phyloP scores from a whole-genome alignment of 1,140 invertebrate genomes.

The Trachelipus rathkii region DNA sequence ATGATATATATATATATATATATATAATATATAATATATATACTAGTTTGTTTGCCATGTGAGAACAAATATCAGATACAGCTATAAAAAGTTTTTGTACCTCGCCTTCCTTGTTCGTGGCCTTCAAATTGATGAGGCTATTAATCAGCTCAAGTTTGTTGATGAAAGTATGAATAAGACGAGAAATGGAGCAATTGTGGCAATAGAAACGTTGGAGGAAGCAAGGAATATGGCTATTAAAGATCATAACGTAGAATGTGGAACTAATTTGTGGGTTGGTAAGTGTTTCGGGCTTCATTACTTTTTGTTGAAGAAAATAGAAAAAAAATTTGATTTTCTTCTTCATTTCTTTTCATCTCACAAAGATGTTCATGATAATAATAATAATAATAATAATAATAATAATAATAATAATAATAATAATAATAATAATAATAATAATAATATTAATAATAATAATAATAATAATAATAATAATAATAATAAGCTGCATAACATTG shows the following conservation, averaged over 20 bases:
- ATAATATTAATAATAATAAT: too few relatives aligned
- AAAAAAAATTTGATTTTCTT: too few relatives aligned
- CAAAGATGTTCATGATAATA: too few relatives aligned
- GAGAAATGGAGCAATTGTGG: not conserved
- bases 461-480: too few relatives aligned
- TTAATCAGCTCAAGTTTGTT: not conserved
- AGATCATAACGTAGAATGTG: slow-evolving; percentile 89
- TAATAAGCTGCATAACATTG: too few relatives aligned
- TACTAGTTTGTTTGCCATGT: not conserved
- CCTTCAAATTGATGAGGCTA: not conserved
- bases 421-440: too few relatives aligned
- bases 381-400: too few relatives aligned
- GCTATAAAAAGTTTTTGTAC: not conserved
- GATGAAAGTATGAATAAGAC: not conserved
- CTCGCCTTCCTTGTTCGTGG: not conserved
- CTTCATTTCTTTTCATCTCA: too few relatives aligned
- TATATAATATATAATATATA: too few relatives aligned
- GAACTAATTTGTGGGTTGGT: slow-evolving; percentile 94
- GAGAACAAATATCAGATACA: not conserved
- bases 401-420: too few relatives aligned
- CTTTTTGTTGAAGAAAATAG: too few relatives aligned
- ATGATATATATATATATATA: too few relatives aligned
- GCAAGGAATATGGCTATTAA: slow-evolving; percentile 81
- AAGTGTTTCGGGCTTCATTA: slow-evolving; percentile 53
- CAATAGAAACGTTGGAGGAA: slow-evolving; percentile 74